These are phyloP conservation scores for Spicauda simplicius DNA, from an alignment of 2,888 invertebrate genomes.

Conservation along the genomic window DNA sequence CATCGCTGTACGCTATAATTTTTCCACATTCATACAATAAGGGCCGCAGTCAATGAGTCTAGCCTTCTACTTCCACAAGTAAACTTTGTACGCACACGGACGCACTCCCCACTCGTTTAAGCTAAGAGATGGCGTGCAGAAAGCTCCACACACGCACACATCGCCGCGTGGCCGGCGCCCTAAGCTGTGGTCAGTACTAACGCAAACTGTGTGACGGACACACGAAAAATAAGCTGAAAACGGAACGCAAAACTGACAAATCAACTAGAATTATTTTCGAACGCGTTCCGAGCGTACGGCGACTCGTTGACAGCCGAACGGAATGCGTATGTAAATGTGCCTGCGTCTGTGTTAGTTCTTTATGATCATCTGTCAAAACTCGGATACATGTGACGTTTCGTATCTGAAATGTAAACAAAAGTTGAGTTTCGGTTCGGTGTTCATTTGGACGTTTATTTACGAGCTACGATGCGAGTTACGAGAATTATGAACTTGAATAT, in stretches of 20 bases:
- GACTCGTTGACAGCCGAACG: constrained; percentile 47
- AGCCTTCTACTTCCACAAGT: constrained; percentile 80
- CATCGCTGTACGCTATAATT: constrained; percentile 79
- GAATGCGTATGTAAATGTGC: constrained; percentile 73
- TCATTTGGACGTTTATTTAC: constrained; percentile 72
- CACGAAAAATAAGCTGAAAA: constrained; percentile 84
- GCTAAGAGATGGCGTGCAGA: constrained; percentile 82
- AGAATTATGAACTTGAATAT: constrained; percentile 78
- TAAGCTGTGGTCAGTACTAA: constrained; percentile 85
- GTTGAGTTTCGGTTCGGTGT: constrained; percentile 60
- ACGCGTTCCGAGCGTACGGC: constrained; percentile 49
- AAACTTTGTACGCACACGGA: constrained; percentile 72
- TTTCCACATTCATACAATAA: constrained; percentile 85
- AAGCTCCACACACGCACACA: constrained; percentile 81
- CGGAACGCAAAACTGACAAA: constrained; percentile 73
- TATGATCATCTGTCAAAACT: constrained; percentile 83
- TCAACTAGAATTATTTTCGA: constrained; percentile 55
- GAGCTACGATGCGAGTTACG: constrained; percentile 65
- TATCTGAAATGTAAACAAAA: constrained; percentile 82
- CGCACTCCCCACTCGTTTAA: constrained; percentile 76
- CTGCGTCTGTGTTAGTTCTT: constrained; percentile 73
- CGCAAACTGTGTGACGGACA: constrained; percentile 85
- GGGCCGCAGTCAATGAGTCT: constrained; percentile 85
- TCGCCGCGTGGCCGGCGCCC: constrained; percentile 77
- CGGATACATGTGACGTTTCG: constrained; percentile 81